Conservation (phyloP, 2,113 vertebrate species). For the Melozone crissalis region DNA sequence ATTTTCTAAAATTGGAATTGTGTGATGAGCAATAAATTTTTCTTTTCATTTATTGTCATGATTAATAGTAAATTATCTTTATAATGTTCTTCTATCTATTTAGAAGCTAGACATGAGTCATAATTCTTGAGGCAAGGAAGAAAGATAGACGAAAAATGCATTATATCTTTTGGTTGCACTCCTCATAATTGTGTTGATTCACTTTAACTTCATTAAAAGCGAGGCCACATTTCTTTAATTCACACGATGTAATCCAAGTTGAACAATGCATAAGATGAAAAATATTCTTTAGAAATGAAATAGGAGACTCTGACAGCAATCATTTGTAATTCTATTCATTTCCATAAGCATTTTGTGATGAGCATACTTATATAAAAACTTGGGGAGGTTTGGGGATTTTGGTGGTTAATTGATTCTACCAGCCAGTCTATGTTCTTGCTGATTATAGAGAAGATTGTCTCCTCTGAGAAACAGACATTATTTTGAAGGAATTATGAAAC, state of each 20-base stretch:
- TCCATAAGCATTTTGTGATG: neutral
- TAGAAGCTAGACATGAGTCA: neutral
- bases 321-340: neutral
- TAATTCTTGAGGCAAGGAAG: neutral
- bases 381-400: neutral
- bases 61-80: neutral
- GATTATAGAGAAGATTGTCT: neutral
- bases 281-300: neutral
- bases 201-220: neutral
- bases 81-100: neutral
- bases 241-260: neutral
- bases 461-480: neutral
- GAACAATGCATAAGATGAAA: neutral
- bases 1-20: neutral
- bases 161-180: neutral
- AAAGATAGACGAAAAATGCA: neutral
- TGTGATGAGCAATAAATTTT: constrained; percentile 17
- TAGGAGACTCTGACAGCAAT: neutral
- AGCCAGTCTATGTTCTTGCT: neutral
- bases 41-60: constrained; percentile 31
- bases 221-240: neutral
- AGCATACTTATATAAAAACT: neutral
- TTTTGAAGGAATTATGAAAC: neutral
- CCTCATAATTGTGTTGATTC: neutral
- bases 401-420: neutral